These are phyloP conservation scores for Limonius californicus DNA, from an alignment of 1,140 invertebrate genomes.

Conservation along the genomic window DNA sequence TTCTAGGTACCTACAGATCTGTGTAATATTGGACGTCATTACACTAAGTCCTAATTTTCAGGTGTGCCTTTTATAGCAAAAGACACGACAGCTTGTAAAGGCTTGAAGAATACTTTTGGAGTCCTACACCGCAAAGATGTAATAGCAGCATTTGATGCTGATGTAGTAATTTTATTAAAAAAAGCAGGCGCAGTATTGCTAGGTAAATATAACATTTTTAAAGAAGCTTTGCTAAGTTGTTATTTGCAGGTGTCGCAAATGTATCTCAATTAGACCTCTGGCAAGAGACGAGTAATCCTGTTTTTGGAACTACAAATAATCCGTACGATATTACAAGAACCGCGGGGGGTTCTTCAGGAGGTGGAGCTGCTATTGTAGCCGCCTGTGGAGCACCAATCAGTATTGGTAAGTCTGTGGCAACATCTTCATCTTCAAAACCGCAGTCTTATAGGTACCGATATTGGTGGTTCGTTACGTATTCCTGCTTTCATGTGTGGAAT, in stretches of 20 bases:
- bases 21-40: neutral
- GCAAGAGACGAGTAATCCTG: constrained; percentile 85
- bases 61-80: constrained; percentile 79
- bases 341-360: constrained; percentile 82
- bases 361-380: constrained; percentile 69
- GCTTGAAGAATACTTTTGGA: constrained; percentile 66
- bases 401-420: constrained; percentile 55
- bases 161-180: constrained; percentile 68
- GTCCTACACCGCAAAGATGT: constrained; percentile 52
- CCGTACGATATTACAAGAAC: constrained; percentile 83
- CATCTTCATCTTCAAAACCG: too few species aligned
- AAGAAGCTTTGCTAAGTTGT: neutral
- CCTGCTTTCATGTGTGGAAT: constrained; percentile 93
- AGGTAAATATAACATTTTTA: constrained; percentile 15
- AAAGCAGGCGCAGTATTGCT: constrained; percentile 73
- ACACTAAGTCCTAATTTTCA: constrained; percentile 31
- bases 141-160: constrained; percentile 68
- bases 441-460: constrained; percentile 70
- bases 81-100: constrained; percentile 55
- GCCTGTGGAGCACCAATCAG: constrained; percentile 80
- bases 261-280: constrained; percentile 85
- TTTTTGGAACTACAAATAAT: constrained; percentile 89
- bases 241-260: constrained; percentile 67
- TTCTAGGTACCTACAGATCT: constrained; percentile 55
- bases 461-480: constrained; percentile 93